Conservation (phyloP, 2,797 vertebrate genomes). For the Chelmon rostratus region DNA sequence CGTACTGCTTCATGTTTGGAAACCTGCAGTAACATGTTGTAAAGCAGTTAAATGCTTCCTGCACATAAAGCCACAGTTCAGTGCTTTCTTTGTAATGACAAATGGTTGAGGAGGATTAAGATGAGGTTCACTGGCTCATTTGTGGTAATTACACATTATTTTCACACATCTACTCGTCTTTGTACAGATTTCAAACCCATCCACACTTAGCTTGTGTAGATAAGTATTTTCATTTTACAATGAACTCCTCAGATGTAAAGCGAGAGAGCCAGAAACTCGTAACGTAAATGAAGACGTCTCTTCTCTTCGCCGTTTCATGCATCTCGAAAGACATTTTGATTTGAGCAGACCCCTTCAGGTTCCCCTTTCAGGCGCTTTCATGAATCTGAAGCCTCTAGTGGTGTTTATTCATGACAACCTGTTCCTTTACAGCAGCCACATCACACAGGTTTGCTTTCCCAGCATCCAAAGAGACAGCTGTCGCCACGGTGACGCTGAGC, state of each 20-base stretch:
- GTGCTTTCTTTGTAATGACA: constrained; percentile 22
- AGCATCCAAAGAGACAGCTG: constrained; percentile 69
- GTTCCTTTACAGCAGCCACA: constrained; percentile 59
- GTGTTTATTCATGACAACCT: constrained; percentile 69
- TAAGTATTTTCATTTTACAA: constrained; percentile 15
- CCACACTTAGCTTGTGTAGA: background rate
- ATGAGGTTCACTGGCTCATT: constrained; percentile 19
- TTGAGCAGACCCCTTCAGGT: constrained; percentile 51
- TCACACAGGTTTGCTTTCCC: constrained; percentile 62
- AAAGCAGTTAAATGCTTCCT: background rate
- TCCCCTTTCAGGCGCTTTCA: constrained; percentile 52
- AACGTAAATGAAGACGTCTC: constrained; percentile 47
- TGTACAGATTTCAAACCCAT: constrained; percentile 14
- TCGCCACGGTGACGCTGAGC: constrained; percentile 59
- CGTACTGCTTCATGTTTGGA: background rate
- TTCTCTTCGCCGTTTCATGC: constrained; percentile 25
- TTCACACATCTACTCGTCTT: background rate
- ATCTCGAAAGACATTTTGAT: constrained; percentile 58
- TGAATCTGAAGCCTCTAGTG: constrained; percentile 60
- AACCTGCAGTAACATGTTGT: background rate
- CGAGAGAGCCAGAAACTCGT: constrained; percentile 4
- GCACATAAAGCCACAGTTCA: too few species aligned
- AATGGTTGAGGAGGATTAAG: constrained; percentile 23
- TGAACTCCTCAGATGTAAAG: constrained; percentile 5
- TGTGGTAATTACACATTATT: constrained; percentile 31